Evolutionary conservation across 1,140 invertebrate genomes (phyloP).

Genomic region (Drosophila guanche): DNA sequence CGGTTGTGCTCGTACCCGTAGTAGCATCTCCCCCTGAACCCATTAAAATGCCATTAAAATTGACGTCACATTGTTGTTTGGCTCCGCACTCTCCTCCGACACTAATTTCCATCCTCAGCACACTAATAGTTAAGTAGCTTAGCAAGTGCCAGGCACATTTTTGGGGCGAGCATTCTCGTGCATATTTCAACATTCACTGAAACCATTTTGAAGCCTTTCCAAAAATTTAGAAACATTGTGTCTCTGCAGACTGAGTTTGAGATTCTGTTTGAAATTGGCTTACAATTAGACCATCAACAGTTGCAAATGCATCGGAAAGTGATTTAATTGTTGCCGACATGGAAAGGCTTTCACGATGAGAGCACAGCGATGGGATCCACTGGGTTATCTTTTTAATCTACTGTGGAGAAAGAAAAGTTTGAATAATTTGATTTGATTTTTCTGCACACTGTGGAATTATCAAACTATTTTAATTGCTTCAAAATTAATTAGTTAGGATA

Average conservation of each 20-base stretch:
- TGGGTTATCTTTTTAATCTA: background rate
- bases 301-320: conserved; percentile 4
- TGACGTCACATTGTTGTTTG: conserved; percentile 49
- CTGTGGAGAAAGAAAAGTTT: no score
- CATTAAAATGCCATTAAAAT: conserved; percentile 79
- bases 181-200: conserved; percentile 19
- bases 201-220: conserved; percentile 42
- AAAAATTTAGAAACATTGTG: conserved; percentile 26
- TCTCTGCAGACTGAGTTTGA: background rate
- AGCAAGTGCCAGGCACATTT: conserved; percentile 26
- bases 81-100: conserved; percentile 26
- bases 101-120: conserved; percentile 51
- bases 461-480: no score
- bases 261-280: no score
- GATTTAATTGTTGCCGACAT: conserved; percentile 1
- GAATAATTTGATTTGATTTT: background rate
- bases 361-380: conserved; percentile 12
- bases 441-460: no score
- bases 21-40: conserved; percentile 28
- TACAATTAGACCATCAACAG: background rate
- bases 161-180: background rate
- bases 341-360: conserved; percentile 38
- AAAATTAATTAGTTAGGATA: no score
- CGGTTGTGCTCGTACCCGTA: background rate
- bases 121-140: conserved; percentile 38